These are phyloP conservation scores for Gari tellinella DNA, from an alignment of 2,888 invertebrate species.

Conservation along the genomic window DNA sequence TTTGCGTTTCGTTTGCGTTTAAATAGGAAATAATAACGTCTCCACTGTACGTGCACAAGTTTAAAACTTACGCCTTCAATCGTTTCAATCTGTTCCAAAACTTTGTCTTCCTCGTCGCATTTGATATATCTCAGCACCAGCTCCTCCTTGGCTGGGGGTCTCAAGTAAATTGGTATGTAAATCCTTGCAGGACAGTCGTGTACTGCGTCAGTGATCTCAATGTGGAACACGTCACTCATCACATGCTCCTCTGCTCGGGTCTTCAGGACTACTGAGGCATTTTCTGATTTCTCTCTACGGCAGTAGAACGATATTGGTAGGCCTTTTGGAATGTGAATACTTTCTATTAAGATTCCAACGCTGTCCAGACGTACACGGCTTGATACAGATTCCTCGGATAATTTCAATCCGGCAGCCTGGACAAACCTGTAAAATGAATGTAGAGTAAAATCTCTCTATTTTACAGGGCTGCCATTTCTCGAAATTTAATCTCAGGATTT, in stretches of 20 bases:
- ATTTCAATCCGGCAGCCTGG: conserved; percentile 39
- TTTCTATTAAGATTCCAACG: conserved; percentile 34
- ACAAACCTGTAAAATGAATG: conserved; percentile 27
- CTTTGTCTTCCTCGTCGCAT: conserved; percentile 1
- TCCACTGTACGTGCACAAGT: too few species aligned
- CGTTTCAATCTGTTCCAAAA: neutral
- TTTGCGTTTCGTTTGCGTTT: too few species aligned
- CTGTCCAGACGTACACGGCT: conserved; percentile 24
- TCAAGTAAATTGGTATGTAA: conserved; percentile 43
- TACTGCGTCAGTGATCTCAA: conserved; percentile 42
- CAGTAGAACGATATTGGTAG: conserved; percentile 44
- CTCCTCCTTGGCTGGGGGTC: conserved; percentile 49
- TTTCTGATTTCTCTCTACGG: conserved; percentile 48
- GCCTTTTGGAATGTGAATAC: conserved; percentile 36
- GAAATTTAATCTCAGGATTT: too few species aligned
- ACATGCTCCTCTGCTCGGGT: conserved; percentile 31
- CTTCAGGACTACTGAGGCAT: conserved; percentile 32
- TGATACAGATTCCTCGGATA: conserved; percentile 15
- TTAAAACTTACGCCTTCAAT: conserved; percentile 7
- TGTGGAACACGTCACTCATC: conserved; percentile 50
- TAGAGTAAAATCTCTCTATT: too few species aligned
- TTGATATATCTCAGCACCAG: conserved; percentile 40
- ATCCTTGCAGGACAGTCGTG: conserved; percentile 38
- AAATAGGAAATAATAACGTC: too few species aligned
- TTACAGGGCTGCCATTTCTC: too few species aligned